phyloP scores from a whole-genome alignment of 1,140 invertebrate species.

The Portunus trituberculatus region DNA sequence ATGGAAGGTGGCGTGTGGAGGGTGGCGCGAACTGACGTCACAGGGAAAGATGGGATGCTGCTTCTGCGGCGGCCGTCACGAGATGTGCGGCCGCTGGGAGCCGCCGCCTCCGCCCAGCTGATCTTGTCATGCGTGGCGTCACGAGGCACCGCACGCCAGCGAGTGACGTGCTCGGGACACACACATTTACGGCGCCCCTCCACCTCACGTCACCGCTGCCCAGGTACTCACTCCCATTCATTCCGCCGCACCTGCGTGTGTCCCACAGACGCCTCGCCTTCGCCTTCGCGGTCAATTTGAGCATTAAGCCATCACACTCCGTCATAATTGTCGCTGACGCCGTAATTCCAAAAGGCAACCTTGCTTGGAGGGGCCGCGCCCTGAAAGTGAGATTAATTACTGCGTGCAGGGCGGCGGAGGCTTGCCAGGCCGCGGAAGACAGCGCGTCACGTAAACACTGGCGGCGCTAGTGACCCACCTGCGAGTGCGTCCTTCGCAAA shows the following conservation, averaged over 20 bases:
- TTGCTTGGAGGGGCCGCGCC: neutral
- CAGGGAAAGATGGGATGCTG: conserved; percentile 48
- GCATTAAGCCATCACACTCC: conserved; percentile 9
- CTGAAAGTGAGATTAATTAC: neutral
- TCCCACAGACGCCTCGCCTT: neutral
- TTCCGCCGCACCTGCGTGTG: neutral
- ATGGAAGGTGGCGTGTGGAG: conserved; percentile 59
- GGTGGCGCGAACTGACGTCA: conserved; percentile 31
- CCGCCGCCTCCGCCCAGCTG: conserved; percentile 21
- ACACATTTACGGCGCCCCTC: neutral
- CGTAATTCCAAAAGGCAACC: neutral
- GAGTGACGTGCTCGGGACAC: neutral
- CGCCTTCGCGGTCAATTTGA: neutral
- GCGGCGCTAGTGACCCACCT: too few species aligned
- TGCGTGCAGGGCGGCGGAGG: neutral
- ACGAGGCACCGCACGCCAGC: conserved; percentile 33
- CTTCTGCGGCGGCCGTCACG: conserved; percentile 48
- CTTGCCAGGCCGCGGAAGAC: neutral
- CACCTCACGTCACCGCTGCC: neutral
- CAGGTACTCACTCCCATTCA: neutral
- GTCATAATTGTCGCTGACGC: conserved; percentile 1
- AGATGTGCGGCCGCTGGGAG: conserved; percentile 33
- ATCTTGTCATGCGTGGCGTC: conserved; percentile 53
- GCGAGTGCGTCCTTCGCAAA: too few species aligned
- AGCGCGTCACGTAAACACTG: too few species aligned